A percentile compares a stretch with the other conserved stretches of the same genome.
phyloP scores from a whole-genome alignment of 1,140 invertebrate genomes.

The Paralvinella palmiformis region DNA sequence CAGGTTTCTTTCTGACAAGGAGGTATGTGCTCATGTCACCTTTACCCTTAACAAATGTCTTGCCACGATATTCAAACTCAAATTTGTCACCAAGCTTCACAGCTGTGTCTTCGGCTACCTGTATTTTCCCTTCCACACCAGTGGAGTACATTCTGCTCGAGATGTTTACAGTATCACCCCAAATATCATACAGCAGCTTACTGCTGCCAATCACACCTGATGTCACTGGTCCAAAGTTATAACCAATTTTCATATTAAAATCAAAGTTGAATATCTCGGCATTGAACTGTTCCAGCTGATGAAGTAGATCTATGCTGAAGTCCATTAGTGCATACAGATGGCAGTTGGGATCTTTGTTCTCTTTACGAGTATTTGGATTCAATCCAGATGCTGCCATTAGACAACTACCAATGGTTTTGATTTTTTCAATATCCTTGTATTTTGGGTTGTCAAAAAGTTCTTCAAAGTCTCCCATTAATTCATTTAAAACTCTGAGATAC shows the following conservation, averaged over 20 bases:
- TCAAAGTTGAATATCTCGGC: conserved; percentile 80
- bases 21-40: conserved; percentile 61
- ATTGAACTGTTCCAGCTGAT: conserved; percentile 77
- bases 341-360: conserved; percentile 61
- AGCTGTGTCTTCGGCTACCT: conserved; percentile 35
- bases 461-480: conserved; percentile 90
- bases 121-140: conserved; percentile 40
- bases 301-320: conserved; percentile 80
- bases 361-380: conserved; percentile 62
- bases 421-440: conserved; percentile 89
- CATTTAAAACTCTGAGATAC: conserved; percentile 88
- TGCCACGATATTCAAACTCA: conserved; percentile 48
- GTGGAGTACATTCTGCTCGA: conserved; percentile 87
- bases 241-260: conserved; percentile 71
- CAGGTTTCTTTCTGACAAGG: conserved; percentile 40
- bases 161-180: conserved; percentile 97
- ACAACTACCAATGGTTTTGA: conserved; percentile 94
- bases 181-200: conserved; percentile 95
- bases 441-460: conserved; percentile 75
- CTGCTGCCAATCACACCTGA: conserved; percentile 94
- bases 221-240: conserved; percentile 76
- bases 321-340: conserved; percentile 83
- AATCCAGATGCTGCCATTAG: conserved; percentile 96
- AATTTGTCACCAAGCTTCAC: conserved; percentile 55
- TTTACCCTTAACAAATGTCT: conserved; percentile 50